Evolutionary conservation across 1,140 invertebrate species (phyloP), one percentile per base, ranked within the genome.

Genomic region (Drosophila mojavensis): DNA sequence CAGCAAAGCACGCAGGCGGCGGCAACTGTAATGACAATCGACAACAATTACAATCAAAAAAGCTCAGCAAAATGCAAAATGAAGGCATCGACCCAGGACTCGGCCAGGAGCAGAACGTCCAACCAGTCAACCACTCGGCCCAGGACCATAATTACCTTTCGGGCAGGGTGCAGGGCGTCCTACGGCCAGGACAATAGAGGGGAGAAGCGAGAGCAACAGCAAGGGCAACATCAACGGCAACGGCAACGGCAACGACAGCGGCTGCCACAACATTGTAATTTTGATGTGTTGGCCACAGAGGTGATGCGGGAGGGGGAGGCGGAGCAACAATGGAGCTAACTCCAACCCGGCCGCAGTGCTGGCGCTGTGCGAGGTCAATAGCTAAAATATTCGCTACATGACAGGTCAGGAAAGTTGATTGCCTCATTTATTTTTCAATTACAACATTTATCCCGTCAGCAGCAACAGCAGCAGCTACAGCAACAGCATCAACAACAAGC

Each of bases 391-490:
- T 83, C 69, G 83, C 78, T 73, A 78, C 78, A 88, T 76, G 84
- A 89, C 84, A 88, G 83, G 84, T 88, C 83, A 78, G 77, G 36
- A 78, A 89, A 89, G 83, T 88, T 88, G 83, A 88, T 88, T 88
- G 83, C 83, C 84, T 88, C 83, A 88, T 88, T 88, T 88, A 88
- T 89, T 89, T 88, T 88, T 88, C 83, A 89, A 88, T 88, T 88
- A 88, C 83, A 82, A 88, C 83, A 88, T 83, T 88, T 88, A 85
- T 89, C 62, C 54, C 79, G 69, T 67, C 72, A 75, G 28, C 62
- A 56, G 30, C 58, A 73, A 60, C 20, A 67, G 43, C 11, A 84
- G 36, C 54, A 70, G 36, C 47, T 47, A n/a, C 20, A 53, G 26
- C 54, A 30, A 9, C 11, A 56, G 24, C 53, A 43, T 41, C 45